phyloP scores from a whole-genome alignment of 2,797 vertebrate genomes.

The Amniataba percoides region DNA sequence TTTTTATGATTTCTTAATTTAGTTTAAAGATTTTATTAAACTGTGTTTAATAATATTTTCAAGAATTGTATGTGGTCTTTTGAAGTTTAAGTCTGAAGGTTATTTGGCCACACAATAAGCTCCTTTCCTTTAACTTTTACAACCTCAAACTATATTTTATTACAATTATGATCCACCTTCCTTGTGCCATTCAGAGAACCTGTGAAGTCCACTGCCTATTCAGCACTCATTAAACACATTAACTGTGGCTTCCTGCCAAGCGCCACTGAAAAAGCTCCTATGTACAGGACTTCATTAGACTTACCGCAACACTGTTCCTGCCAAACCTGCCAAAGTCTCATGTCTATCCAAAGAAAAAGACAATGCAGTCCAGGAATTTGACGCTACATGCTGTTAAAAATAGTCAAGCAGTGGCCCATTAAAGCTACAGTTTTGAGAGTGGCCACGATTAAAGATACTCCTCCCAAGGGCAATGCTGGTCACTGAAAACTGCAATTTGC shows the following conservation, averaged over 20 bases:
- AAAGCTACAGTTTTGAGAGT: too few relatives aligned
- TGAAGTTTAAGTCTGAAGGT: neutral
- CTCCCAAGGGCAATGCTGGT: neutral
- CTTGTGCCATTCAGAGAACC: neutral
- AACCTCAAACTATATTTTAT: neutral
- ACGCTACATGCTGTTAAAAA: neutral
- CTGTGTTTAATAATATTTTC: rapidly evolving
- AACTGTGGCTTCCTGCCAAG: neutral
- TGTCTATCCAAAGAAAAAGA: neutral
- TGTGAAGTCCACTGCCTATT: neutral
- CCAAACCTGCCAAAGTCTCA: neutral
- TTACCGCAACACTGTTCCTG: neutral
- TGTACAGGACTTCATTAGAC: neutral
- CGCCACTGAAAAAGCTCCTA: neutral
- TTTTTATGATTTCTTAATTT: neutral
- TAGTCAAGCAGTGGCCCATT: too few relatives aligned
- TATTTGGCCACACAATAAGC: neutral
- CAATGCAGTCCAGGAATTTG: neutral
- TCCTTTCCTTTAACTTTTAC: neutral
- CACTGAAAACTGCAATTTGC: neutral
- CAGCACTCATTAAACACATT: neutral
- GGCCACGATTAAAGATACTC: neutral
- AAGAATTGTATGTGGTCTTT: neutral
- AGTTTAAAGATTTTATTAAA: rapidly evolving
- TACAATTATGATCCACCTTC: too few relatives aligned